Evolutionary conservation across 1,140 invertebrate species (phyloP).

Genomic region (Lepeophtheirus salmonis): DNA sequence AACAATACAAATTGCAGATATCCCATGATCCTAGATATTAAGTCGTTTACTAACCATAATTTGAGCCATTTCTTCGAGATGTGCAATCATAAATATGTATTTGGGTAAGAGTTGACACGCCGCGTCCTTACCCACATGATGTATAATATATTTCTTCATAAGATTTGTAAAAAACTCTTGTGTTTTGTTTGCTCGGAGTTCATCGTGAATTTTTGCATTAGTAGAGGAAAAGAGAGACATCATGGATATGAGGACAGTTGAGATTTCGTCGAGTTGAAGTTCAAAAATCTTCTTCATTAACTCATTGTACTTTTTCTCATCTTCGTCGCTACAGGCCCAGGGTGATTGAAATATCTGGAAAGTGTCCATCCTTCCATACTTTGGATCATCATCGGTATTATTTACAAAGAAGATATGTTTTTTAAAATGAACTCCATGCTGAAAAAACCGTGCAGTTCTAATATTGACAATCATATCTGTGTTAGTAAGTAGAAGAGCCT

Average conservation of each 20-base stretch:
- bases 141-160: background rate
- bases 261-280: constrained; percentile 2
- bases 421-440: background rate
- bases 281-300: constrained; percentile 8
- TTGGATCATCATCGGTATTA: no score
- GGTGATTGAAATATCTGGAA: constrained; percentile 6
- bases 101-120: constrained; percentile 7
- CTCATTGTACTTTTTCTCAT: background rate
- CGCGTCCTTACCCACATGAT: background rate
- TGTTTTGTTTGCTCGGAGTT: background rate
- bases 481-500: background rate
- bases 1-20: no score
- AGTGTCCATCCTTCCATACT: background rate
- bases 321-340: constrained; percentile 2
- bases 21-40: no score
- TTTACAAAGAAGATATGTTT: background rate
- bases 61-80: constrained; percentile 6
- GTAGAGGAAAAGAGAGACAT: background rate
- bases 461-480: constrained; percentile 13
- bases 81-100: constrained; percentile 7
- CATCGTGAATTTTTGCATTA: background rate
- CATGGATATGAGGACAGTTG: constrained; percentile 7
- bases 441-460: constrained; percentile 1
- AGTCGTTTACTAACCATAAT: constrained; percentile 4
- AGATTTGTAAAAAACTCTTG: constrained; percentile 6